phyloP scores from a whole-genome alignment of 2,113 vertebrate species.

The Lethenteron camtschaticum region DNA sequence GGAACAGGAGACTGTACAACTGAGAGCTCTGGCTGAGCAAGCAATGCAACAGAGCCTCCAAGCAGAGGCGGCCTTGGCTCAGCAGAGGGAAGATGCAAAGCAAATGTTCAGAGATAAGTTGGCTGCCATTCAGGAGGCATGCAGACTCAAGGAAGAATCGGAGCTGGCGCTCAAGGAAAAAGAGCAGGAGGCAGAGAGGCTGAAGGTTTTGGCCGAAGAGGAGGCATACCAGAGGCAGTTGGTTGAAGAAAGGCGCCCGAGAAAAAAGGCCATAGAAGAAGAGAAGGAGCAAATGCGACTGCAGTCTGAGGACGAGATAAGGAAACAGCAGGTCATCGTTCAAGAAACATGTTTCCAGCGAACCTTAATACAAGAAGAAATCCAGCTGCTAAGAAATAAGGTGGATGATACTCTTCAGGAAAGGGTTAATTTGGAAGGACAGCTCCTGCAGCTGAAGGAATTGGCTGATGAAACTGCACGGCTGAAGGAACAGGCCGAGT shows the following conservation, averaged over 20 bases:
- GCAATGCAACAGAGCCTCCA: constrained; percentile 64
- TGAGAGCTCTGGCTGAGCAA: constrained; percentile 57
- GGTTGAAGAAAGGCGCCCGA: constrained; percentile 80
- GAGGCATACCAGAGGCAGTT: constrained; percentile 68
- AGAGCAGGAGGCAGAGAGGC: constrained; percentile 74
- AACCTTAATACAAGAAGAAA: constrained; percentile 70
- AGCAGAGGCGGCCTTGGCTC: constrained; percentile 55
- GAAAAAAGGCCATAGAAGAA: constrained; percentile 77
- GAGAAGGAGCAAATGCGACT: constrained; percentile 55
- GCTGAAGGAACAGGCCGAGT: constrained; percentile 53
- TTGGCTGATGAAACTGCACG: constrained; percentile 60
- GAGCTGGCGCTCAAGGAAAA: constrained; percentile 83
- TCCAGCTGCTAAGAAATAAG: constrained; percentile 51
- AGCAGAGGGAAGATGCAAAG: constrained; percentile 64
- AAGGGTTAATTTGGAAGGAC: constrained; percentile 67
- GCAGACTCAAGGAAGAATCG: constrained; percentile 52
- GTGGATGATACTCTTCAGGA: constrained; percentile 63
- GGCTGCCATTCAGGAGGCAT: constrained; percentile 56
- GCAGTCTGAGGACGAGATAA: constrained; percentile 56
- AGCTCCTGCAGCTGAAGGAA: constrained; percentile 59
- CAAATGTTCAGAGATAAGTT: constrained; percentile 82
- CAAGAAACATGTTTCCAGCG: constrained; percentile 73
- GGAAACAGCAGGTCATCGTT: constrained; percentile 56
- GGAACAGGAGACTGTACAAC: constrained; percentile 61
- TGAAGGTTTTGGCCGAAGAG: constrained; percentile 63